Evolutionary conservation across 2,888 invertebrate genomes (phyloP), one percentile per base, ranked within the genome.

Genomic region (Steromphala cineraria): DNA sequence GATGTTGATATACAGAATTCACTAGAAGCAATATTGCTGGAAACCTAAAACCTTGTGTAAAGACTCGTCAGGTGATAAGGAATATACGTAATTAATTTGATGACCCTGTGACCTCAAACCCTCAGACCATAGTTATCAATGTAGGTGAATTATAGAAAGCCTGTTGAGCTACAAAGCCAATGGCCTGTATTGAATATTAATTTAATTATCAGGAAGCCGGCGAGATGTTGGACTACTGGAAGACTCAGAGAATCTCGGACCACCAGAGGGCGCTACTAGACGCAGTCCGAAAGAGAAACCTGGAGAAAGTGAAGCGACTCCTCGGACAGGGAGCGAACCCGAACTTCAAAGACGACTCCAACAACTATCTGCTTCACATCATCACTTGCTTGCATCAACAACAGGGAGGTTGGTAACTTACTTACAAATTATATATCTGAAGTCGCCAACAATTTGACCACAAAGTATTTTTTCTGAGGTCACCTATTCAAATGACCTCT

Each of bases 301-400:
- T 86, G 19, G 82, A 82, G 5, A 85, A 81, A 46, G 78, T 88
- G 19, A 83, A 87, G 31, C 80, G 79, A 10, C 77, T 88, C 5
- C 80, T 90, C 5, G 82, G 83, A n/a, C 79, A 81, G n/a, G 89
- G 89, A 15, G 75, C 88, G 2, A 84, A 87, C 62, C 86, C 87
- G 4, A 84, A 86, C 71, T 86, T 87, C 77, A 75, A 79, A n/a
- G 85, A 87, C 75, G 75, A 84, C 1, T 78, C 79, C 55, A 85
- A 85, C 40, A 84, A 85, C 67, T 84, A 85, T 36, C 87, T 86
- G 10, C 79, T 90, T 2, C 89, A 90, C 67, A 79, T 87, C 10
- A 87, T 87, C 15, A 52, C 53, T 17, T 24, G 75, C n/a, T 17
- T 75, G 75, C 52, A 40, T 4, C 52, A 46, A 24, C 52, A 53